phyloP scores from a whole-genome alignment of 2,797 vertebrate genomes.

The Delichon dasypus region DNA sequence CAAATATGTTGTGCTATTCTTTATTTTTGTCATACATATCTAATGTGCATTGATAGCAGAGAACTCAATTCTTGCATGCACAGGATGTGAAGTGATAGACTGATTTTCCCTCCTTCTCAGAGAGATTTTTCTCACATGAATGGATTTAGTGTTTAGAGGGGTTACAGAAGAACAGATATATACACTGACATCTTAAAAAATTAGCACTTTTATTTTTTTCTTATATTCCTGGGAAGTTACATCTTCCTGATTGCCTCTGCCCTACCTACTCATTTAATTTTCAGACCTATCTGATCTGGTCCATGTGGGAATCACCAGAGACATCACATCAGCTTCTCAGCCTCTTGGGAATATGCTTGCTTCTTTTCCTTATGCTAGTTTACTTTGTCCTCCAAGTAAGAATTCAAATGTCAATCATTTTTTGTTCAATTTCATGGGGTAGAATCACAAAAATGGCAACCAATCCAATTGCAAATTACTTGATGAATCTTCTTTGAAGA shows the following conservation, averaged over 20 bases:
- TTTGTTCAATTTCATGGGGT: slow-evolving; percentile 78
- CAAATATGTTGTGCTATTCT: neutral
- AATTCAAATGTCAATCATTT: slow-evolving; percentile 81
- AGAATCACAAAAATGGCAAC: slow-evolving; percentile 82
- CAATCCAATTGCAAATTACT: slow-evolving; percentile 84
- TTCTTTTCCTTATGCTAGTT: slow-evolving; percentile 51
- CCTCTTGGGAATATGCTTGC: slow-evolving; percentile 44
- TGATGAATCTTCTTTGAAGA: slow-evolving; percentile 97
- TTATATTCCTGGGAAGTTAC: neutral
- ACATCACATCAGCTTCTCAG: slow-evolving; percentile 3
- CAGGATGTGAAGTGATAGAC: neutral
- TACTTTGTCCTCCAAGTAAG: slow-evolving; percentile 70
- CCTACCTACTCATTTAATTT: neutral
- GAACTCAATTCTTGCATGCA: neutral
- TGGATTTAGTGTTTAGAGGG: neutral
- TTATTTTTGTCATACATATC: neutral
- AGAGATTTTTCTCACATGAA: neutral
- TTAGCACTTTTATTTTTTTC: neutral
- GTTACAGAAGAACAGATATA: neutral
- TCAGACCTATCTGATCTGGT: neutral
- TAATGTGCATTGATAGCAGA: neutral
- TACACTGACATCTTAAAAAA: neutral
- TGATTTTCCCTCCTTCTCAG: neutral
- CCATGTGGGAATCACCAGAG: slow-evolving; percentile 34
- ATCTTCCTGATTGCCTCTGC: neutral